Evolutionary conservation across 2,888 invertebrate species (phyloP), one percentile per base, ranked within the genome.

Genomic region (Morinoia aosen): DNA sequence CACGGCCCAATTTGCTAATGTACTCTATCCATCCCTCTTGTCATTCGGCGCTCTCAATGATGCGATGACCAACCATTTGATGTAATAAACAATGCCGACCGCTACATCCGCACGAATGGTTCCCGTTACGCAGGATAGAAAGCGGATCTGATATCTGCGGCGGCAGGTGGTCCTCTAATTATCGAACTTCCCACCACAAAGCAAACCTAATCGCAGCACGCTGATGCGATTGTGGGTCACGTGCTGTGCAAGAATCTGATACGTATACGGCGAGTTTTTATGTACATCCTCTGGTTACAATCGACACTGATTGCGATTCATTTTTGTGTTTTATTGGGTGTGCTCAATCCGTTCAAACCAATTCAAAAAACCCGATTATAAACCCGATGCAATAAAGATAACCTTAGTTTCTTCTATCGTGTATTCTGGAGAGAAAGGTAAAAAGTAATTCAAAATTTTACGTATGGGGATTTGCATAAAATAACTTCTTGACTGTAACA

Each of bases 61-160:
- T 93, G 93, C 93, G 93, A 93, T 93, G 93, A 93, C 93, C 93
- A 93, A 16, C 93, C 93, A 93, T 93, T 93, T 93, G 93, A 93
- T 93, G 57, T 19, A 93, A 93, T 93, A 93, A 93, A 93, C 93
- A 93, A 93, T 93, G 93, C 48, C 56, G 93, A 57, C 93, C 93
- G 93, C 93, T 58, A 93, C 57, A 93, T 93, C 93, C 93, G 8
- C 57, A 57, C 48, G 57, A 16, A 93, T 57, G n/a, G 93, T 48
- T 10, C 93, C 57, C 3, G 56, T 39, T 25, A 56, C 93, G 57
- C 93, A 33, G 57, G 57, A 93, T 57, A 57, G 93, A 57, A 93
- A 93, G 93, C 93, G 48, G 39, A 93, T 93, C 93, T 16, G 56
- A 57, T 93, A 93, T 93, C 93, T 19, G 8, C 57, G 93, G 57